phyloP scores from a whole-genome alignment of 2,797 vertebrate genomes.

The Sus cebifrons region DNA sequence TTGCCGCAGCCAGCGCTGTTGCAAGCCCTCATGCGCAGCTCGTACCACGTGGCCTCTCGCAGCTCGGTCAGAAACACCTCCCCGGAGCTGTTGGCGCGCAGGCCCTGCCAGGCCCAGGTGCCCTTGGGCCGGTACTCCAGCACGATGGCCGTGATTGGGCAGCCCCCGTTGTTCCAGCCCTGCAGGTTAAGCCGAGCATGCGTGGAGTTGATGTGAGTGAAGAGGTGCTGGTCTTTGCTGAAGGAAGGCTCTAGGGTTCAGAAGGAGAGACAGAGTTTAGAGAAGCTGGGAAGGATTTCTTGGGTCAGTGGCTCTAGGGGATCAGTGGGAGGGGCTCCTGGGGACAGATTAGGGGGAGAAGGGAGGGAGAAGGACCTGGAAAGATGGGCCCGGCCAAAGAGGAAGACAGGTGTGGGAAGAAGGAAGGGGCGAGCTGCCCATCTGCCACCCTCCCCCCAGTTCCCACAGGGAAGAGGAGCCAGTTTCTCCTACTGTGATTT shows the following conservation, averaged over 20 bases:
- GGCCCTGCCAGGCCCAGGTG: conserved; percentile 97
- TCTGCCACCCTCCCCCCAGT: neutral
- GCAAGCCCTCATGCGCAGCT: conserved; percentile 98
- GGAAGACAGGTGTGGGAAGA: neutral
- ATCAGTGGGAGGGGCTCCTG: neutral
- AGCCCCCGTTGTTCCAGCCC: conserved; percentile 98
- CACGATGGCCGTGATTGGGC: conserved; percentile 95
- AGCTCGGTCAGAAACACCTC: conserved; percentile 98
- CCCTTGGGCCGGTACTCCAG: conserved; percentile 98
- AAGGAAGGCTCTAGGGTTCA: conserved; percentile 94
- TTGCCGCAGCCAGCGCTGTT: conserved; percentile 99
- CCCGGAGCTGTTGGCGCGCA: conserved; percentile 95
- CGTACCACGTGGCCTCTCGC: conserved; percentile 99
- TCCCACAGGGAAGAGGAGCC: neutral
- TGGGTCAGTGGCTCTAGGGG: neutral
- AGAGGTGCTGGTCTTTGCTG: conserved; percentile 98
- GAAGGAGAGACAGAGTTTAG: conserved; percentile 56
- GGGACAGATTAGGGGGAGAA: neutral
- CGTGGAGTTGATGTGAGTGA: conserved; percentile 99
- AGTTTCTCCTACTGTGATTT: neutral
- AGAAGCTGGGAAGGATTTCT: neutral
- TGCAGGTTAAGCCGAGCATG: conserved; percentile 98
- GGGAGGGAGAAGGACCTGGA: neutral
- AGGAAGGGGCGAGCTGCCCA: neutral
- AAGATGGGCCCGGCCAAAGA: neutral